Evolutionary conservation across 2,797 vertebrate genomes (phyloP), one percentile per base, ranked within the genome.

Genomic region (Periophthalmus magnuspinnatus): DNA sequence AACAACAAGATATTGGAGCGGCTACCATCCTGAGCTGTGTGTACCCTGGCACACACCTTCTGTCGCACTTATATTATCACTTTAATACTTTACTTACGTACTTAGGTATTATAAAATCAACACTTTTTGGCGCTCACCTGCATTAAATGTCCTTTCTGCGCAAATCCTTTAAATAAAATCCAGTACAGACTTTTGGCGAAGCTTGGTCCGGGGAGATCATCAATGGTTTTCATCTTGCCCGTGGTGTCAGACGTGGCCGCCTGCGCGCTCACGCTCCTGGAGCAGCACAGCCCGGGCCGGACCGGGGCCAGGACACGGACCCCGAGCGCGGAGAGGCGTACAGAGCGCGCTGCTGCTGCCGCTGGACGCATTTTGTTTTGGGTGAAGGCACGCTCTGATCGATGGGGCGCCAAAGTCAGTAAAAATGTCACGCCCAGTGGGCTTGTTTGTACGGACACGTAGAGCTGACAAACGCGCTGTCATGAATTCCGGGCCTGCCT

Each of bases 181-280:
- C 91, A 93, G 88, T 92, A 91, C 10, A 84, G 77, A 0, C 87
- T 93, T 14, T 80, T 89, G 54, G 70, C 0, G 0, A 84, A 17
- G 21, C 78, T 89, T 16, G 94, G 93, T 0, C 94, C 94, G 0
- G 91, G 90, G 1, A 94, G 78, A 0, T 94, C 92, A 3, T 91
- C 90, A 6, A 91, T 86, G 22, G 58, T 88, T 76, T 84, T 92
- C 57, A 88, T 75, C 47, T 84, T 88, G 2, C 17, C 64, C 0
- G 71, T 21, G 6, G 34, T 61, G 1, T 24, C 61, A 4, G 45
- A 16, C 0, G 69, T 10, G 1, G 73, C 6, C 8, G 84, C 65
- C 63, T 84, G 88, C 7, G 75, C 13, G 13, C 54, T 85, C 6
- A 86, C 5, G 0, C 24, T 22, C 3, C 76, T 77, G 0, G 34